Base-by-base conservation (phyloP, 2,113 vertebrate genomes). In the Taurulus bubalis region DNA sequence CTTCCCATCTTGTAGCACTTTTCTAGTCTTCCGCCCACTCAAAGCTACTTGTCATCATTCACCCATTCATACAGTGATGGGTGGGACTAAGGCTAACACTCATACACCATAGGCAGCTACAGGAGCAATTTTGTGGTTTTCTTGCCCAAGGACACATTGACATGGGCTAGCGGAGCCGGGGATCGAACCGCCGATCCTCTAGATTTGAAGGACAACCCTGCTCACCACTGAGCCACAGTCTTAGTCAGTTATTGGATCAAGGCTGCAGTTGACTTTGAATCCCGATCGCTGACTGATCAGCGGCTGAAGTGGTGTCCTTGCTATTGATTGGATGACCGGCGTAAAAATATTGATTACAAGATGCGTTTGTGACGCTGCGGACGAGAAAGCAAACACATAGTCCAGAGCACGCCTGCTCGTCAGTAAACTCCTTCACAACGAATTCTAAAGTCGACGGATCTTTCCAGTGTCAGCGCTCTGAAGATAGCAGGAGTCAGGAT, bases 251-350 rank as follows among this genome's bases (percentile, higher is more conserved):
- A 85, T 53, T 34, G 16, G 8, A 16, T 22, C 2, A 1, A 30
- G 16, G 40, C 64, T 24, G 42, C 8, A 28, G 59, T 58, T 56
- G 49, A n/a, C n/a, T 28, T 67, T 58, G 49, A 53, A 62, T 85
- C 56, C 59, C n/a, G 78, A n/a, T 58, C 36, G 38, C 47, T 36
- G 15, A 28, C 10, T 26, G 32, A 77, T 51, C 30, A 42, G 24
- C 20, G 40, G 30, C 28, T 64, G 66, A 82, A 69, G 80, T 16
- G 6, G 60, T 75, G 38, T 60, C 53, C 64, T 59, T 71, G 16
- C 12, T 42, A 87, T 78, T 74, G 77, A 86, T 58, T 26, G 18
- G 42, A 6, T 4, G 42, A 69, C 32, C 22, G 4, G 68, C 79
- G 8, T 18, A 36, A 69, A 74, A 18, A 8, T 26, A 75, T 67